Conservation (phyloP, 2,888 invertebrate genomes). For the Cenopis cana region DNA sequence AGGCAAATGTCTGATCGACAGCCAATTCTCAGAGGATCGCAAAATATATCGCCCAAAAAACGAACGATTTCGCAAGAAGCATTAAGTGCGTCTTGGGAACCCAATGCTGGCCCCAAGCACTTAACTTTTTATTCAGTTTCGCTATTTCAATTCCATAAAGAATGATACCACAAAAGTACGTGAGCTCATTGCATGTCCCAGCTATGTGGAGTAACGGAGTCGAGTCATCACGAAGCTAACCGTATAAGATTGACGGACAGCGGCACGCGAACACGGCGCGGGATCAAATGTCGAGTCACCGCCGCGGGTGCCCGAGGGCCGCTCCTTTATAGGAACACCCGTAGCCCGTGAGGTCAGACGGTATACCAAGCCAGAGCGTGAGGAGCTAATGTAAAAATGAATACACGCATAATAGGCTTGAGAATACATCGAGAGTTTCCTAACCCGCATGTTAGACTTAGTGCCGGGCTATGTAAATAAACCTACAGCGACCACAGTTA, state of each 20-base stretch:
- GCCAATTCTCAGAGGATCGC: conserved; percentile 23
- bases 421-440: conserved; percentile 21
- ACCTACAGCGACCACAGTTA: conserved; percentile 2
- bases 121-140: conserved; percentile 42
- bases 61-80: conserved; percentile 14
- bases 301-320: conserved; percentile 65
- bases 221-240: conserved; percentile 68
- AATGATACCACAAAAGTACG: conserved; percentile 39
- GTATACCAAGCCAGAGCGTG: conserved; percentile 16
- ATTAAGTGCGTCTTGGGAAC: conserved; percentile 33
- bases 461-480: conserved; percentile 26
- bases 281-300: conserved; percentile 74
- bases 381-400: conserved; percentile 17
- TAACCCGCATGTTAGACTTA: conserved; percentile 17
- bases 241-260: conserved; percentile 70
- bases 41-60: conserved; percentile 13
- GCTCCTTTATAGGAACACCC: conserved; percentile 62
- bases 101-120: conserved; percentile 38
- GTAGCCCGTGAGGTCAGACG: conserved; percentile 47
- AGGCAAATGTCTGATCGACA: conserved; percentile 26
- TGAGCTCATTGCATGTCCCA: conserved; percentile 43
- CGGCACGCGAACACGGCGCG: conserved; percentile 60
- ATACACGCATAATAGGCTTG: conserved; percentile 29
- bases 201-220: conserved; percentile 58
- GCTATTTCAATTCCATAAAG: conserved; percentile 41